Evolutionary conservation across 2,888 invertebrate genomes (phyloP).

Genomic region (Alsophila aescularia): DNA sequence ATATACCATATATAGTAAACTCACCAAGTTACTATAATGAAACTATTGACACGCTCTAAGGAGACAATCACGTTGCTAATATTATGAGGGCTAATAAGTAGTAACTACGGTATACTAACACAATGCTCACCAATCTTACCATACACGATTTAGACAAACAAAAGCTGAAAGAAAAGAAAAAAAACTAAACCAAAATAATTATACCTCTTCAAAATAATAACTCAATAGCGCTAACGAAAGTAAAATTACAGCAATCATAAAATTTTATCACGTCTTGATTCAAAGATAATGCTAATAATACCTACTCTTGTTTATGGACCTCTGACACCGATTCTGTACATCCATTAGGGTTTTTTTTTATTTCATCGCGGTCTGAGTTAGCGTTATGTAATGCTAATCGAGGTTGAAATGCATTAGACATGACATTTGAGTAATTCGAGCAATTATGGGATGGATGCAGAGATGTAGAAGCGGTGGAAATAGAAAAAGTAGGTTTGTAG

Average conservation of each 20-base stretch:
- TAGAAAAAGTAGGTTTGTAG: neutral
- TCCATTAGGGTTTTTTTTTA: constrained; percentile 18
- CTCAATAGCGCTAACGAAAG: constrained; percentile 5
- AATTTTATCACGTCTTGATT: constrained; percentile 5
- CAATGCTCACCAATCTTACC: too few relatives aligned
- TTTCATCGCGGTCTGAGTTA: constrained; percentile 11
- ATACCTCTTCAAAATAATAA: constrained; percentile 2
- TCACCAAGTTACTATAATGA: too few relatives aligned
- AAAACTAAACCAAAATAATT: neutral
- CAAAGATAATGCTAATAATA: constrained; percentile 2
- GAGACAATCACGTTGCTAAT: too few relatives aligned
- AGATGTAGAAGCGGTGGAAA: neutral
- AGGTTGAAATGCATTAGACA: constrained; percentile 13
- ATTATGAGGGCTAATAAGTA: too few relatives aligned
- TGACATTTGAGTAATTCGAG: constrained; percentile 21
- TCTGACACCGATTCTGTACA: constrained; percentile 19
- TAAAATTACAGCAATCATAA: constrained; percentile 1
- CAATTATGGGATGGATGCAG: constrained; percentile 4
- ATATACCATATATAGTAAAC: too few relatives aligned
- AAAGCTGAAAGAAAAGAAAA: neutral
- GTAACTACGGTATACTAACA: too few relatives aligned
- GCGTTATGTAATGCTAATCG: constrained; percentile 20
- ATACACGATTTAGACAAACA: too few relatives aligned
- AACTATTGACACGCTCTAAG: too few relatives aligned
- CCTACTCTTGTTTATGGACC: constrained; percentile 11